Evolutionary conservation across 2,113 vertebrate species (phyloP), one percentile per base, ranked within the genome.

Genomic region (Oreochromis spilurus): DNA sequence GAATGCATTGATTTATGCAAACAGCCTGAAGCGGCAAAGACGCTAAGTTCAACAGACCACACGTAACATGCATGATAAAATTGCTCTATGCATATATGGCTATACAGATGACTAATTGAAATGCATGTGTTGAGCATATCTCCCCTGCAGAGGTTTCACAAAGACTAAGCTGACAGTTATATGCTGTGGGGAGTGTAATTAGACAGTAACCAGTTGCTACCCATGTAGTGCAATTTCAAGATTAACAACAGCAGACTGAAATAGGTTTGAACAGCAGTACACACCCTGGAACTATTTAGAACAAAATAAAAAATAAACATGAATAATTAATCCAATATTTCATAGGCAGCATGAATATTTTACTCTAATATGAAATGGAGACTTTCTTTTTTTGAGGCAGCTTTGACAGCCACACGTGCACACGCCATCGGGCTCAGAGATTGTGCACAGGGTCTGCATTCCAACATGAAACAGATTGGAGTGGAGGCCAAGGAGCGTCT

Each of bases 1-100:
- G 77, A 81, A 83, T 60, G 12, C 84, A 94, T 84, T 88, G 88
- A 95, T 95, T 95, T 89, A 92, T 93, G 89, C 88, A 90, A 95
- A 94, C 62, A 85, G 43, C 86, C 88, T 6, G 40, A 62, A 89
- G 89, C 67, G 45, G 58, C 88, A 89, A 87, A 87, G 84, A 86
- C 54, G 75, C 78, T 10, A 16, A 36, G 50, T 81, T 91, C 72
- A 88, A 88, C 52, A 85, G 84, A 91, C 77, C 85, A 79, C 77
- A 93, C 6, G 19, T 83, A 84, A 34, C 82, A 84, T 75, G 91
- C 88, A 94, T 91, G 87, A 77, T 83, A 88, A 91, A 84, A 82
- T 13, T 2, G 3, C 60, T 65, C 60, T 77, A 24, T 87, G 67
- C 70, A 84, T 84, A 81, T 67, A 92, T 91, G 77, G 84, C 92